These are phyloP conservation scores for Cheumatopsyche charites DNA, from an alignment of 1,140 invertebrate species.

Conservation along the genomic window DNA sequence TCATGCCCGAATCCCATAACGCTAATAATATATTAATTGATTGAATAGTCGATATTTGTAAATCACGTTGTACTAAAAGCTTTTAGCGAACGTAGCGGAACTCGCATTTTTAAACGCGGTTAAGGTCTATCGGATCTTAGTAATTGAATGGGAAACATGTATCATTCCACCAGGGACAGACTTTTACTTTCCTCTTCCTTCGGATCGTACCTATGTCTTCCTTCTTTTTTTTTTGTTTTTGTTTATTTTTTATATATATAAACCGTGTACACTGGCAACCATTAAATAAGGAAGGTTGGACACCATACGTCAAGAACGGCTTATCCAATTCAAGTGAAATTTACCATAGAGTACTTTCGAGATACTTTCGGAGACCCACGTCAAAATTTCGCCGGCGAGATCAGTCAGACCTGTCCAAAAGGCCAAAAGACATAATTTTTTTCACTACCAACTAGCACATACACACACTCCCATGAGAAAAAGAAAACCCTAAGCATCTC, in stretches of 20 bases:
- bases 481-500: too few species aligned
- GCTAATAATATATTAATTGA: slow-evolving; percentile 3
- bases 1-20: too few species aligned
- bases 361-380: slow-evolving; percentile 7
- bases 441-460: too few species aligned
- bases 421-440: slow-evolving; percentile 28
- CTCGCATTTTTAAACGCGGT: slow-evolving; percentile 10
- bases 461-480: background rate
- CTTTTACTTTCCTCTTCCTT: background rate
- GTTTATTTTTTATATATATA: background rate
- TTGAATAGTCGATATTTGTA: background rate
- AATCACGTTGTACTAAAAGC: slow-evolving; percentile 1
- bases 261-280: slow-evolving; percentile 17
- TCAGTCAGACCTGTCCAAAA: slow-evolving; percentile 25
- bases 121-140: slow-evolving; percentile 15
- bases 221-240: background rate
- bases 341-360: slow-evolving; percentile 19
- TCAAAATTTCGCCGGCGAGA: slow-evolving; percentile 11
- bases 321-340: slow-evolving; percentile 25
- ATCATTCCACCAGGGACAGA: slow-evolving; percentile 16
- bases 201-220: background rate
- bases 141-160: slow-evolving; percentile 18
- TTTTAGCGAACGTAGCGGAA: background rate
- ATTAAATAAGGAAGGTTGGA: slow-evolving; percentile 20
- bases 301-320: slow-evolving; percentile 19